Percentiles rank a stretch among this genome's conserved stretches.
Conservation (phyloP, 2,797 vertebrate genomes). For the Cuculus canorus region DNA sequence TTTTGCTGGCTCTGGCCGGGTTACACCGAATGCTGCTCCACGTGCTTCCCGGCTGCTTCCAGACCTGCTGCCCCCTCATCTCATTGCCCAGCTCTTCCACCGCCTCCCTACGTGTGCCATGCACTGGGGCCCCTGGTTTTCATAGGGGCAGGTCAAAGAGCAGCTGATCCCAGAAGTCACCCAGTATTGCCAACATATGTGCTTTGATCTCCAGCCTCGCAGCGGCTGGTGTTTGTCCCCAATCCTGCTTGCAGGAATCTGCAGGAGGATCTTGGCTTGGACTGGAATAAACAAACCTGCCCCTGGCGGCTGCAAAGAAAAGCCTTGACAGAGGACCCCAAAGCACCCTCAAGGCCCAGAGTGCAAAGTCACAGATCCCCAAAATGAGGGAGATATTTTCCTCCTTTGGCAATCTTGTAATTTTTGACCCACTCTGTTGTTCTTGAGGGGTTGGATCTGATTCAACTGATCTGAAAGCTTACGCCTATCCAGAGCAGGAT, state of each 20-base stretch:
- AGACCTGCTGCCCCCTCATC: background rate
- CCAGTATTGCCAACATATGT: background rate
- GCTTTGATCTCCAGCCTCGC: conserved; percentile 2
- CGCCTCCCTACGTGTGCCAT: accelerated
- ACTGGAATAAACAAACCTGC: background rate
- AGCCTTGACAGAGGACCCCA: background rate
- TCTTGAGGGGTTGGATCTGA: background rate
- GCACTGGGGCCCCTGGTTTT: background rate
- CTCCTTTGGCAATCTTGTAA: background rate
- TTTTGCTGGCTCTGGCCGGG: background rate
- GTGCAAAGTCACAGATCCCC: background rate
- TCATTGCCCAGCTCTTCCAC: background rate
- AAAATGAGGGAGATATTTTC: background rate
- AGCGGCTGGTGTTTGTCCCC: accelerated
- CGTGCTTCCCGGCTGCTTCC: background rate
- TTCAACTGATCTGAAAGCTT: background rate
- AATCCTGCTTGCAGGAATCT: accelerated
- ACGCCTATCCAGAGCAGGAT: background rate
- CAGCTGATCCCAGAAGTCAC: background rate
- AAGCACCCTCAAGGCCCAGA: background rate
- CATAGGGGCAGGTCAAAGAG: background rate
- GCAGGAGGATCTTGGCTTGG: background rate
- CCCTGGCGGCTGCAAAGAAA: background rate
- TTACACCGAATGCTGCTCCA: background rate
- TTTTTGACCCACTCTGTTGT: background rate